A percentile compares a stretch with the other conserved stretches of the same genome.
These are phyloP conservation scores for Todiramphus chloris DNA, from an alignment of 2,113 vertebrate genomes.

Conservation along the genomic window DNA sequence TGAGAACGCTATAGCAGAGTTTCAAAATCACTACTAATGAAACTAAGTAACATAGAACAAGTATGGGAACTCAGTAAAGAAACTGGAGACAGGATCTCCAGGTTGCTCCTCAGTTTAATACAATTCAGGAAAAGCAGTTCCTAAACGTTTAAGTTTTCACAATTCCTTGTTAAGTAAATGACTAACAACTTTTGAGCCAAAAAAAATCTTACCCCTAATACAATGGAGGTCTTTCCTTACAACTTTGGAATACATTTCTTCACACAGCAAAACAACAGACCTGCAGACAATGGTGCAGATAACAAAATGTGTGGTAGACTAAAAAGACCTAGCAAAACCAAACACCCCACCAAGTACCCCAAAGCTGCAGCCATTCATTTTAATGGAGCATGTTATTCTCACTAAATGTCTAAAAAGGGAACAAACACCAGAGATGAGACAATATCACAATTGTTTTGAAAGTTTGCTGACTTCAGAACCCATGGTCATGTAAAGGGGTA, in stretches of 20 bases:
- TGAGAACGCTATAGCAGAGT: neutral
- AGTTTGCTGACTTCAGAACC: neutral
- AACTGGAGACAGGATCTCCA: neutral
- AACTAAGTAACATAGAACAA: neutral
- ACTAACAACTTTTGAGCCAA: neutral
- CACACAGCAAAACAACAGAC: neutral
- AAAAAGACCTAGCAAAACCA: neutral
- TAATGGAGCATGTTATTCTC: neutral
- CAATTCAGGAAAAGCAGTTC: neutral
- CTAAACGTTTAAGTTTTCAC: neutral
- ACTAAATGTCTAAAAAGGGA: neutral
- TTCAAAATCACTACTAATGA: neutral
- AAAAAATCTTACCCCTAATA: neutral
- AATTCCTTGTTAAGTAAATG: neutral
- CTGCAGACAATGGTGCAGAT: neutral
- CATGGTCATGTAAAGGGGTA: no score
- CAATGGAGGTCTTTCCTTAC: neutral
- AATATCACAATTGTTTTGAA: neutral
- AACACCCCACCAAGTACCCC: neutral
- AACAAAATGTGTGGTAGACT: neutral
- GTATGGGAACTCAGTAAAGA: neutral
- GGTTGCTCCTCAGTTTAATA: accelerated
- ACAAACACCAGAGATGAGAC: neutral
- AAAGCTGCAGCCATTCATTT: neutral
- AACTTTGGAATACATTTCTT: neutral